These are phyloP conservation scores for Erpornis zantholeuca DNA, from an alignment of 2,113 vertebrate species.

Conservation along the genomic window DNA sequence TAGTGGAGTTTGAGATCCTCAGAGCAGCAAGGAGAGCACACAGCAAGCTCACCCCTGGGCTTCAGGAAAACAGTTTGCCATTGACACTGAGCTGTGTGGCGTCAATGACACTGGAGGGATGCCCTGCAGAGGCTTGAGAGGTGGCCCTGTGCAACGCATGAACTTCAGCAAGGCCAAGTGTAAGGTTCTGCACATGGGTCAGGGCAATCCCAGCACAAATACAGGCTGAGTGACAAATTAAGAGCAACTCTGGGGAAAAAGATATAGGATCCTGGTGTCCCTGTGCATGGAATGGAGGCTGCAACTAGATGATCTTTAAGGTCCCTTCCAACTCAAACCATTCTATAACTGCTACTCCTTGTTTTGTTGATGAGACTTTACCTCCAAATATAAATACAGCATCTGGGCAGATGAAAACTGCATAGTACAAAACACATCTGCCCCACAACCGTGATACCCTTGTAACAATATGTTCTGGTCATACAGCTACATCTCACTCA, in stretches of 20 bases:
- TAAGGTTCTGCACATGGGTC: not conserved
- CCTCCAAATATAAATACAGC: not conserved
- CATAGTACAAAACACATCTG: not conserved
- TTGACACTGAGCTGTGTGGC: not conserved
- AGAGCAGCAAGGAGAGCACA: not conserved
- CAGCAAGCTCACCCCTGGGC: not conserved
- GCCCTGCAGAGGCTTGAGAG: not conserved
- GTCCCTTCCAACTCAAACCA: not conserved
- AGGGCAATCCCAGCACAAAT: not conserved
- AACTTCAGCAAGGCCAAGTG: not conserved
- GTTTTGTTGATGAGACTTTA: not conserved
- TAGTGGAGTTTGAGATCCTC: not conserved
- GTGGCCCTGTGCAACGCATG: not conserved
- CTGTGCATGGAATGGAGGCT: not conserved
- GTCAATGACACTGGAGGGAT: not conserved
- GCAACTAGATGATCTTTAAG: not conserved
- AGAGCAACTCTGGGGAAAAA: not conserved
- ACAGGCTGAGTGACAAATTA: not conserved
- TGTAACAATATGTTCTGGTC: not conserved
- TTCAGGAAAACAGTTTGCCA: not conserved
- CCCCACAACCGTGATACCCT: not conserved
- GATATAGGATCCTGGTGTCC: not conserved
- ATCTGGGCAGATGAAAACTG: not conserved
- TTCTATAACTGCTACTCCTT: not conserved
- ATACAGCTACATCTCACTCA: not conserved